phyloP scores from a whole-genome alignment of 2,888 invertebrate species.

The Eretmocerus hayati region DNA sequence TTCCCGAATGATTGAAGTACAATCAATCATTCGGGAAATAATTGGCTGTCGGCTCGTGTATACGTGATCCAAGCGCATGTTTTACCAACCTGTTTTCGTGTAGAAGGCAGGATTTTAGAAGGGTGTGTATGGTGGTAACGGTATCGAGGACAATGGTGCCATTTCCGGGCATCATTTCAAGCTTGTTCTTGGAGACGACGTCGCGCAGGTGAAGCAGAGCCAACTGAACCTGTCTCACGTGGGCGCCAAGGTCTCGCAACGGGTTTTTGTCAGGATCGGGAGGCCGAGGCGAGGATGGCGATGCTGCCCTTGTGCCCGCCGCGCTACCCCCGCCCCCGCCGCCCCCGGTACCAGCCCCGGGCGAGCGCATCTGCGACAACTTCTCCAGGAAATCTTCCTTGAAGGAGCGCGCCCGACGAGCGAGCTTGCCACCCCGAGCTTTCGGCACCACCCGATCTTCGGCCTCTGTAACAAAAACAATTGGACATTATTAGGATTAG shows the following conservation, averaged over 20 bases:
- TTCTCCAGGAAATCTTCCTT: slow-evolving; percentile 89
- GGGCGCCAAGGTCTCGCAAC: slow-evolving; percentile 65
- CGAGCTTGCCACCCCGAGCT: slow-evolving; percentile 78
- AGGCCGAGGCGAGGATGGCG: slow-evolving; percentile 48
- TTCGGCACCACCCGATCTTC: slow-evolving; percentile 61
- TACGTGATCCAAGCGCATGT: not conserved
- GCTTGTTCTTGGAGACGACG: slow-evolving; percentile 84
- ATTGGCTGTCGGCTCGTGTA: not conserved
- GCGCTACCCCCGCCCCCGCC: slow-evolving; percentile 46
- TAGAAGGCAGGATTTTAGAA: slow-evolving; percentile 49
- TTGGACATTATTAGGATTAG: too few species aligned
- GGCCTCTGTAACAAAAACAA: slow-evolving; percentile 41
- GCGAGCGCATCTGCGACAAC: slow-evolving; percentile 83
- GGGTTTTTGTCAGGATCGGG: slow-evolving; percentile 54
- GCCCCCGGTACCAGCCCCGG: slow-evolving; percentile 44
- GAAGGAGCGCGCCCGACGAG: slow-evolving; percentile 81
- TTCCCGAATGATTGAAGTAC: not conserved
- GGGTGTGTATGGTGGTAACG: slow-evolving; percentile 77
- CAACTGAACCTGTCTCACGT: slow-evolving; percentile 67
- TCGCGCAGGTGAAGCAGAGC: slow-evolving; percentile 85
- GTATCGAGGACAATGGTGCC: slow-evolving; percentile 90
- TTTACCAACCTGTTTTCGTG: slow-evolving; percentile 49
- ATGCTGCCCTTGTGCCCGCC: slow-evolving; percentile 45
- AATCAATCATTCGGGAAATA: not conserved
- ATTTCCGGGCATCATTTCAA: slow-evolving; percentile 89